Evolutionary conservation across 2,888 invertebrate species (phyloP), one percentile per base, ranked within the genome.

Genomic region (Drosophila mettleri): DNA sequence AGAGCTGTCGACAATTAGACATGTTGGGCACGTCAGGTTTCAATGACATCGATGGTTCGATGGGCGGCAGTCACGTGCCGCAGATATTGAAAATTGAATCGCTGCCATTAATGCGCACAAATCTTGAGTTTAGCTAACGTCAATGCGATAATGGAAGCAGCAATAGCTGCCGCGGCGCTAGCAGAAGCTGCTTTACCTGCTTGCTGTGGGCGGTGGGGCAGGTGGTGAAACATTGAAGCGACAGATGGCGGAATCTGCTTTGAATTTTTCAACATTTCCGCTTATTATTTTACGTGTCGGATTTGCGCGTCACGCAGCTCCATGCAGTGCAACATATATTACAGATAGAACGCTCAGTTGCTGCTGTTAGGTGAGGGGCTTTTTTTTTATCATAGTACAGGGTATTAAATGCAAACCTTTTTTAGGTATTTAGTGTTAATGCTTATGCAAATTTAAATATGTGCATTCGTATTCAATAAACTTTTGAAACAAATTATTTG

Each of bases 261-360:
- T 88, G 85, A 85, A 85, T 85, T 85, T 83, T 89, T 87, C 86
- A 81, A 85, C 89, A 81, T 84, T 85, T 89, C 84, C 89, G 87
- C 89, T 89, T 85, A 87, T 85, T 89, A 89, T 83, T 83, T 77
- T 85, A 85, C 85, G 85, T 85, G 85, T 85, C 89, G 72, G 76
- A 73, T 80, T 87, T 78, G 74, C 82, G 85, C 84, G 89, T 78
- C 89, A 87, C 85, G 82, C 73, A 78, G 70, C 64, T 54, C 33
- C 61, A 45, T 52, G 65, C 69, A 63, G 33, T 48, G 77, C 31
- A 59, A 66, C 73, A 69, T 33, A 48, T 34, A 43, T 55, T 36
- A 41, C 65, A 45, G 24, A 45, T 49, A 62, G 33, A 41, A 36
- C 49, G 49, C n/a, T n/a, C n/a, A n/a, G 6, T 5, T 14, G 33